phyloP scores from a whole-genome alignment of 1,140 invertebrate genomes.

The Papilio aristodemus region DNA sequence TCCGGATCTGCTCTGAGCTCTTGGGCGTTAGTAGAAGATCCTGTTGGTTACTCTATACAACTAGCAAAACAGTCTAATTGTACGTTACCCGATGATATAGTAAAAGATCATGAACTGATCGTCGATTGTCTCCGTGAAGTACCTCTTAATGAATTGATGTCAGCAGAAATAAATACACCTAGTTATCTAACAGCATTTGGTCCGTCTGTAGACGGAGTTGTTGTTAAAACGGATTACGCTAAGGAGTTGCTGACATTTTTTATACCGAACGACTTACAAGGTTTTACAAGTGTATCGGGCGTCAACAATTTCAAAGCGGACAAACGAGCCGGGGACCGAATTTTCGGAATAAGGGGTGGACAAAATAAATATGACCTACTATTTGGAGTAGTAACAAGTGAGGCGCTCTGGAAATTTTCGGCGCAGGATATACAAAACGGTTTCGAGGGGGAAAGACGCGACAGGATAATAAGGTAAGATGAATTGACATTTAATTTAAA shows the following conservation, averaged over 20 bases:
- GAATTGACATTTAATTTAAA: constrained; percentile 45
- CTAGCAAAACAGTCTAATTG: constrained; percentile 93
- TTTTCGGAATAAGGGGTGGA: constrained; percentile 72
- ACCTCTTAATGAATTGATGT: constrained; percentile 88
- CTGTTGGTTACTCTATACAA: constrained; percentile 90
- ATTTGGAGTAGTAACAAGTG: constrained; percentile 92
- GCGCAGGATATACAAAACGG: constrained; percentile 92
- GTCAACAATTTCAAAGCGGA: constrained; percentile 81
- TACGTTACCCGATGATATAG: constrained; percentile 87
- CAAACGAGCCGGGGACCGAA: constrained; percentile 81
- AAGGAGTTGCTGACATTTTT: constrained; percentile 85
- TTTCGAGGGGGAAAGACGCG: constrained; percentile 93
- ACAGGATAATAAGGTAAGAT: constrained; percentile 88
- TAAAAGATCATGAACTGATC: constrained; percentile 89
- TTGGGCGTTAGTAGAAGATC: constrained; percentile 96
- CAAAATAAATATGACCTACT: constrained; percentile 87
- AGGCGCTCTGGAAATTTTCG: constrained; percentile 90
- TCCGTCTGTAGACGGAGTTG: constrained; percentile 92
- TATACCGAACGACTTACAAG: constrained; percentile 57
- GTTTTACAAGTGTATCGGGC: constrained; percentile 63
- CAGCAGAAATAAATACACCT: constrained; percentile 89
- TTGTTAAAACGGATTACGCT: constrained; percentile 89
- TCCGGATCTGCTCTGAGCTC: constrained; percentile 96
- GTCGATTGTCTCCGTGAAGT: constrained; percentile 90
- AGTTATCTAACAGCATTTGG: constrained; percentile 92